Percentiles rank a stretch among this genome's conserved stretches.
Conservation (phyloP, 2,888 invertebrate species). For the Ryuthela nishihirai region DNA sequence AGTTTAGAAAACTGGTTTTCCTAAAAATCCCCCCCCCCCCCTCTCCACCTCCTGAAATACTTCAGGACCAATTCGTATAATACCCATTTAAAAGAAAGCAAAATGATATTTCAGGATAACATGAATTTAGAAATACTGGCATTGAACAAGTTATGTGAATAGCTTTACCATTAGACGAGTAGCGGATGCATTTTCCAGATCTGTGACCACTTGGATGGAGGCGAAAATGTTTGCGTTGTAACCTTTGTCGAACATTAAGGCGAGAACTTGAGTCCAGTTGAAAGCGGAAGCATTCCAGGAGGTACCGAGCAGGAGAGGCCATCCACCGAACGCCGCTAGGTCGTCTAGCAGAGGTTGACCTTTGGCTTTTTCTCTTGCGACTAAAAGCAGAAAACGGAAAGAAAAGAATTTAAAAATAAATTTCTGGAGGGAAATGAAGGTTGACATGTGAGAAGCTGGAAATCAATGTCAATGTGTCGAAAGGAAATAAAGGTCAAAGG, state of each 20-base stretch:
- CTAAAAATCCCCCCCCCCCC: too few species aligned
- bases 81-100: too few species aligned
- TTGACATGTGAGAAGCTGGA: too few species aligned
- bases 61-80: too few species aligned
- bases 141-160: too few species aligned
- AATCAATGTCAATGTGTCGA: too few species aligned
- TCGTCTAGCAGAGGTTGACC: slow-evolving; percentile 3
- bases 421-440: too few species aligned
- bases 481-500: too few species aligned
- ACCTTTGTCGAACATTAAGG: slow-evolving; percentile 1
- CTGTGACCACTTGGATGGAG: slow-evolving; percentile 3
- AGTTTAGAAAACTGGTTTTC: too few species aligned
- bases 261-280: slow-evolving; percentile 13
- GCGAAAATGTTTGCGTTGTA: slow-evolving; percentile 8
- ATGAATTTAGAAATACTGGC: too few species aligned
- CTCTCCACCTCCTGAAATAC: too few species aligned
- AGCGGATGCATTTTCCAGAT: slow-evolving; percentile 10
- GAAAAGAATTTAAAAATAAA: background rate
- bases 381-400: background rate
- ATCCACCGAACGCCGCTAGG: slow-evolving; percentile 17
- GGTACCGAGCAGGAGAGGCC: slow-evolving; percentile 10
- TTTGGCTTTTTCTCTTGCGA: background rate
- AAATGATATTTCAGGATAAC: too few species aligned
- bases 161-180: slow-evolving; percentile 10
- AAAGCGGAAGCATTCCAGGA: slow-evolving; percentile 8